Conservation (phyloP, 1,140 invertebrate species). For the Teleopsis dalmanni region DNA sequence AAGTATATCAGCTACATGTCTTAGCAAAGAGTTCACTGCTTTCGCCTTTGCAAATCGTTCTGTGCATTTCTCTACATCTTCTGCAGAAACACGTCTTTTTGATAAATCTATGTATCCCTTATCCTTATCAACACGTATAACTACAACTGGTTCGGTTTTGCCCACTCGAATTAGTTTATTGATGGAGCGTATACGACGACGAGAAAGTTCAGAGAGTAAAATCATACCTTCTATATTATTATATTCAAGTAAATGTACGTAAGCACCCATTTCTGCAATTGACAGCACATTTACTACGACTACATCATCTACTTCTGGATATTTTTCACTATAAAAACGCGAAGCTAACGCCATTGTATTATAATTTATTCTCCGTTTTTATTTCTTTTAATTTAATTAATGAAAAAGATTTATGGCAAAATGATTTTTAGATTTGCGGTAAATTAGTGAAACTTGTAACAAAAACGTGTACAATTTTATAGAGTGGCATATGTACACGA, state of each 20-base stretch:
- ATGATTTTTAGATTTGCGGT: not conserved
- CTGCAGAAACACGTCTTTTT: conserved; percentile 94
- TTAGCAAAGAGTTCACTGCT: conserved; percentile 94
- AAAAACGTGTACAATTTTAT: conserved; percentile 17
- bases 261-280: conserved; percentile 99
- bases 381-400: not conserved
- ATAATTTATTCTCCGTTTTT: conserved; percentile 12
- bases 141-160: conserved; percentile 97
- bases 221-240: conserved; percentile 99
- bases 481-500: not conserved
- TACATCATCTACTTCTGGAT: conserved; percentile 97
- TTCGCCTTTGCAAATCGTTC: conserved; percentile 98
- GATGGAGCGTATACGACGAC: conserved; percentile 96
- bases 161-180: conserved; percentile 99
- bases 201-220: conserved; percentile 88
- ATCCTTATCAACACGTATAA: conserved; percentile 98
- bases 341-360: conserved; percentile 94
- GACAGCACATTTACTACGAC: conserved; percentile 98
- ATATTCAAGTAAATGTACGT: conserved; percentile 95
- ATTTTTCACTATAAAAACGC: conserved; percentile 96
- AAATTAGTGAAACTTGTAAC: conserved; percentile 1
- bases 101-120: conserved; percentile 99
- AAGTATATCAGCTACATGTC: conserved; percentile 93
- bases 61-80: conserved; percentile 97
- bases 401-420: not conserved